These are phyloP conservation scores for Nycticorax nycticorax DNA, from an alignment of 2,113 vertebrate species.

Conservation along the genomic window DNA sequence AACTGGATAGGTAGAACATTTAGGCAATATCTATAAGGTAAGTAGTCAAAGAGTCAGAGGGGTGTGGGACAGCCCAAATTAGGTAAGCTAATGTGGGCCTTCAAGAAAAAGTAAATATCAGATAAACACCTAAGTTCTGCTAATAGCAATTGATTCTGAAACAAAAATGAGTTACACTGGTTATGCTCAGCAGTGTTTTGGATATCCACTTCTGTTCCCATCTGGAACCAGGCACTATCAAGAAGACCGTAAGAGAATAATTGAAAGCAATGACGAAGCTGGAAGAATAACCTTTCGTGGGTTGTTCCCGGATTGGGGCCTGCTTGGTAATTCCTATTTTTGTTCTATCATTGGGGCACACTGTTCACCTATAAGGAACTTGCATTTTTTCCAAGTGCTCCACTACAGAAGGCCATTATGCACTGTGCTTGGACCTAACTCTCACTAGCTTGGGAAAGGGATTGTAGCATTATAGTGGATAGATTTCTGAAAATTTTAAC, in stretches of 20 bases:
- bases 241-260: background rate
- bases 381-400: rapidly evolving
- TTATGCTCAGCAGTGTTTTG: background rate
- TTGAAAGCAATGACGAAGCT: background rate
- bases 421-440: background rate
- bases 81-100: background rate
- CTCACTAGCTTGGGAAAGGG: background rate
- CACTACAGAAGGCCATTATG: background rate
- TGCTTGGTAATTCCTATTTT: background rate
- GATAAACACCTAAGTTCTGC: background rate
- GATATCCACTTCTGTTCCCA: background rate
- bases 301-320: background rate
- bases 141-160: background rate
- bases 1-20: background rate
- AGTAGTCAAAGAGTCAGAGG: background rate
- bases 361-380: background rate
- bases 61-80: background rate
- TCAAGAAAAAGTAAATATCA: background rate
- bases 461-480: background rate
- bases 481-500: background rate
- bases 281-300: background rate
- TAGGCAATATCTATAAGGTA: background rate
- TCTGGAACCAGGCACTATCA: background rate
- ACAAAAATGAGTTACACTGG: background rate
- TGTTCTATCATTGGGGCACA: rapidly evolving